These are phyloP conservation scores for Coryphaenoides rupestris DNA, from an alignment of 2,113 vertebrate genomes.

Conservation along the genomic window DNA sequence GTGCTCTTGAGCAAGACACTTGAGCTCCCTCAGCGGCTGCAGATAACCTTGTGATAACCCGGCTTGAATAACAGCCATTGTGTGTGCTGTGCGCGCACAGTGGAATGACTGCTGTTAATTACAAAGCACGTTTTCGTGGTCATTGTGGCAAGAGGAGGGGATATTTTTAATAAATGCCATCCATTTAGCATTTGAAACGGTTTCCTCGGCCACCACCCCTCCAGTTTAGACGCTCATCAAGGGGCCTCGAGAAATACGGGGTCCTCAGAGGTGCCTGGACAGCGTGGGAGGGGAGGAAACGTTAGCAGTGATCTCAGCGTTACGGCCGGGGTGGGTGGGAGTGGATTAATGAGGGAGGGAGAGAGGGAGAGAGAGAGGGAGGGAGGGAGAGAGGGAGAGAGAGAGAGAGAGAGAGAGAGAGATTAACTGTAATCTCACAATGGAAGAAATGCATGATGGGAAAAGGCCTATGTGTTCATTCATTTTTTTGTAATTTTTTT, in stretches of 20 bases:
- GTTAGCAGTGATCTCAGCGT: background rate
- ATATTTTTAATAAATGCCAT: no score
- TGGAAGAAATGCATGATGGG: slow-evolving; percentile 52
- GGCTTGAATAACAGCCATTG: no score
- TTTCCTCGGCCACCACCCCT: background rate
- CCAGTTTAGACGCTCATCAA: slow-evolving; percentile 28
- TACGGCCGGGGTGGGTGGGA: slow-evolving; percentile 24
- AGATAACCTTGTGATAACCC: no score
- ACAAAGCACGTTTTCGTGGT: no score
- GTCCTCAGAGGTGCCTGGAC: slow-evolving; percentile 28
- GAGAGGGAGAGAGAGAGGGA: no score
- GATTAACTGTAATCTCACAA: slow-evolving; percentile 64
- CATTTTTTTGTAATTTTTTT: slow-evolving; percentile 39
- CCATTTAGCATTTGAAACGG: no score
- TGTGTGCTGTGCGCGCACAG: no score
- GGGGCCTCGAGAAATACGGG: slow-evolving; percentile 24
- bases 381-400: no score
- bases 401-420: no score
- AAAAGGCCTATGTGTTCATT: slow-evolving; percentile 26
- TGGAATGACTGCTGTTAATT: no score
- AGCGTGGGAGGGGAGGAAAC: background rate
- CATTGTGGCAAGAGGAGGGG: slow-evolving; percentile 6
- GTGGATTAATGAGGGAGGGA: slow-evolving; percentile 28
- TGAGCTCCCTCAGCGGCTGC: no score
- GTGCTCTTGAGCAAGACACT: no score